phyloP scores from a whole-genome alignment of 2,797 vertebrate species.

The Odontamblyopus rebecca region DNA sequence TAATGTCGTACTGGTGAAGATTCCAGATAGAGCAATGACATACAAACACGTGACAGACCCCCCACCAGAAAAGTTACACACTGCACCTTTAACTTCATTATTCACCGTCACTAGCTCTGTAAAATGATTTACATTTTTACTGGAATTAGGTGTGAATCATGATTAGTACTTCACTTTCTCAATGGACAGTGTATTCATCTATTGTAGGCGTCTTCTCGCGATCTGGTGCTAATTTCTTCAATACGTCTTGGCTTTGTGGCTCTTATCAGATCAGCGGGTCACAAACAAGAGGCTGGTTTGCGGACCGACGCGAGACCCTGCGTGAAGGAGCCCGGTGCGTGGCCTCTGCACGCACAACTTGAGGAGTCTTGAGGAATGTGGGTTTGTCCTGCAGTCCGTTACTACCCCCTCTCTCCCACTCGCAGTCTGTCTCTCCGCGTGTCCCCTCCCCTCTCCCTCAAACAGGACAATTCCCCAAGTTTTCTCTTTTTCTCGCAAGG shows the following conservation, averaged over 20 bases:
- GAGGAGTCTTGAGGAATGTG: constrained; percentile 79
- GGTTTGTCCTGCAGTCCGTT: constrained; percentile 79
- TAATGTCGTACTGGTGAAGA: no score
- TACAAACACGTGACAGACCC: no score
- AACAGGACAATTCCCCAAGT: constrained; percentile 82
- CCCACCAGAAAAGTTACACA: no score
- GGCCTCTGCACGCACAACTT: constrained; percentile 68
- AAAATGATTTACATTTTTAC: neutral
- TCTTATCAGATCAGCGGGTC: constrained; percentile 34
- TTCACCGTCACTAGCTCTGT: neutral
- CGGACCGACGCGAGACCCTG: constrained; percentile 39
- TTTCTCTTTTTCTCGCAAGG: constrained; percentile 79
- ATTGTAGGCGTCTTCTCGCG: constrained; percentile 6
- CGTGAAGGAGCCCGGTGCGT: constrained; percentile 52
- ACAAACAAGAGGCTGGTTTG: constrained; percentile 16
- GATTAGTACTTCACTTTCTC: neutral
- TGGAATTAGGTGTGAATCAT: neutral
- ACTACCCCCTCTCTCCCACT: constrained; percentile 68
- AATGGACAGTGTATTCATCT: neutral
- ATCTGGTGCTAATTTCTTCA: constrained; percentile 27
- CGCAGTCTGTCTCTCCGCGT: constrained; percentile 60
- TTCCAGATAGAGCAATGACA: no score
- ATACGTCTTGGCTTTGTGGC: constrained; percentile 13
- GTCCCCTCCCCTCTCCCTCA: constrained; percentile 84
- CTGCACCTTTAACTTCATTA: no score